phyloP scores from a whole-genome alignment of 2,888 invertebrate species.

The Stictocephala bisonia region DNA sequence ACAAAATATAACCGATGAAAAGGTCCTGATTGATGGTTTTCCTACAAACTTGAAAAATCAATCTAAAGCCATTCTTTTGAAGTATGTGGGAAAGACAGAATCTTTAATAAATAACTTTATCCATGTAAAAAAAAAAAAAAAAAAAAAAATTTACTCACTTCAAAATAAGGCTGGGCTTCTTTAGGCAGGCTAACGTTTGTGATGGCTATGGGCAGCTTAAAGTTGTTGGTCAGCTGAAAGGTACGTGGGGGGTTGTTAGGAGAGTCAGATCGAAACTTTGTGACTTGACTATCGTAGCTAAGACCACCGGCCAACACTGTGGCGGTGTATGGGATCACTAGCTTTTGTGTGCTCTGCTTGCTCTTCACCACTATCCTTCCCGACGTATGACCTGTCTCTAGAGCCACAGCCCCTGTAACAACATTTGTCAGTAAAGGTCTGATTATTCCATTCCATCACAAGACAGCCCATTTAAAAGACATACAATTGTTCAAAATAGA shows the following conservation, averaged over 20 bases:
- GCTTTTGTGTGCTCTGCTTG: conserved; percentile 63
- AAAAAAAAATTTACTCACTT: conserved; percentile 65
- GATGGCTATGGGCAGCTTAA: conserved; percentile 77
- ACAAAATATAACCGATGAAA: too few relatives aligned
- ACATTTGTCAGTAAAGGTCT: neutral
- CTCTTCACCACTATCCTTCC: conserved; percentile 70
- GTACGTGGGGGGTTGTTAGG: conserved; percentile 65
- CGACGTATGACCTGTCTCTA: conserved; percentile 68
- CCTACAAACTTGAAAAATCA: too few relatives aligned
- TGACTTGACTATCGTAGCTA: conserved; percentile 68
- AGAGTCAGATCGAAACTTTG: conserved; percentile 58
- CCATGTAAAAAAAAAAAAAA: neutral
- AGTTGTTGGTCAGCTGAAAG: conserved; percentile 77
- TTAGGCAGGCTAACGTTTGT: conserved; percentile 75
- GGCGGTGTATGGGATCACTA: conserved; percentile 75
- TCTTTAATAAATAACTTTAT: too few relatives aligned
- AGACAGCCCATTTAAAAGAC: too few relatives aligned
- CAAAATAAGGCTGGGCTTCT: conserved; percentile 72
- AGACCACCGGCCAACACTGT: conserved; percentile 71
- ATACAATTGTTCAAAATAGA: neutral
- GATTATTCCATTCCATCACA: too few relatives aligned
- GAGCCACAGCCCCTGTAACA: conserved; percentile 69
- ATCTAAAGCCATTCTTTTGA: too few relatives aligned
- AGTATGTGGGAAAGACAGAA: too few relatives aligned
- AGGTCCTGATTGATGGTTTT: too few relatives aligned